Base-by-base conservation (phyloP, 1,140 invertebrate genomes). In the Drosophila eugracilis region DNA sequence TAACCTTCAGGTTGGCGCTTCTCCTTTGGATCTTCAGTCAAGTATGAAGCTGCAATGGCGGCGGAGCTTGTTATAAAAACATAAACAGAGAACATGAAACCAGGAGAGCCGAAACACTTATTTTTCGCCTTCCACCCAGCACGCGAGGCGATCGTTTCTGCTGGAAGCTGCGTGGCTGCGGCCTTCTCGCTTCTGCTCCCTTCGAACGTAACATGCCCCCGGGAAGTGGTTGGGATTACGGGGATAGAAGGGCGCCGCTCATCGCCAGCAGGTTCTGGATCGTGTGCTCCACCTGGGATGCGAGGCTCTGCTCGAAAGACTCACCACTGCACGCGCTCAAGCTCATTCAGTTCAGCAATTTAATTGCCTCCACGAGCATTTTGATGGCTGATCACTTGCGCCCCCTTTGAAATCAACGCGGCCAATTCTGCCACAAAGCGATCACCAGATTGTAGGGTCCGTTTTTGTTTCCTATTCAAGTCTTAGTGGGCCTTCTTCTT, bases 331-430 rank as follows among this genome's bases (percentile, higher is more conserved):
- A 66, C 58, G 71, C 70, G 71, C 70, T n/a, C n/a, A n/a, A n/a
- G n/a, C 70, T 50, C 17, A 14, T 42, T 41, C 54, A 50, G 78
- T 37, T 84, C 80, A 85, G 73, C 81, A 88, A 86, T 86, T 86
- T 86, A 86, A 86, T 86, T 86, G 81, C 81, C 81, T 86, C 63
- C 81, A 86, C 81, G 63, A 86, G 81, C 74, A 86, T 86, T 86
- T 88, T 88, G 81, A 88, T 86, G 81, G 81, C 77, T n/a, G 83
- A 86, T 86, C 81, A 86, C 81, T n/a, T n/a, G 81, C 83, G 81
- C 77, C 78, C 73, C 78, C 72, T 78, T 76, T 75, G 65, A 74
- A 86, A 86, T 88, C 83, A n/a, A 70, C 44, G 62, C 62, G 53
- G 58, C 62, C 79, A 72, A 86, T 86, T 85, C 80, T 83, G 54